Percentiles rank a stretch among this genome's conserved stretches.
Conservation (phyloP, 2,888 invertebrate genomes). For the Adelphocoris suturalis region DNA sequence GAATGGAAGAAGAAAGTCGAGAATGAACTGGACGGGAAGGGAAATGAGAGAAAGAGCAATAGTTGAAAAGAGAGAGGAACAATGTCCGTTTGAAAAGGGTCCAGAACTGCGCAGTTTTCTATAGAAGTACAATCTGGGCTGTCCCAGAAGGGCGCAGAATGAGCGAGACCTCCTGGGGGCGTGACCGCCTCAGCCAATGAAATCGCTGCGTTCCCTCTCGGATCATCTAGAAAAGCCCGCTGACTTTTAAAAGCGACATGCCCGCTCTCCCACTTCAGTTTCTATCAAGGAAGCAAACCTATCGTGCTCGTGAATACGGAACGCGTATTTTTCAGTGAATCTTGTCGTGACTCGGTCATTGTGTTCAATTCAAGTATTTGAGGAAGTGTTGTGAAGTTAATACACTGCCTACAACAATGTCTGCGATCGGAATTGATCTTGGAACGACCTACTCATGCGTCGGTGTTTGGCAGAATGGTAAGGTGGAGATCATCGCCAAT, state of each 20-base stretch:
- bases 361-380: no score
- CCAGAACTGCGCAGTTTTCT: no score
- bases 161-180: neutral
- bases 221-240: neutral
- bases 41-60: no score
- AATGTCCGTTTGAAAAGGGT: no score
- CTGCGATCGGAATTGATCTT: conserved; percentile 87
- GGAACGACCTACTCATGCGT: no score
- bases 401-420: conserved; percentile 77
- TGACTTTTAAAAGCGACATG: neutral
- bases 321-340: neutral
- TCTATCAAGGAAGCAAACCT: neutral
- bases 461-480: no score
- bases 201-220: neutral
- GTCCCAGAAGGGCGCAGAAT: neutral
- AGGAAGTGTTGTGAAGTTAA: neutral
- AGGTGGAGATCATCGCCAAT: no score
- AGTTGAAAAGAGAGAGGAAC: no score
- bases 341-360: neutral
- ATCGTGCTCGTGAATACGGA: neutral
- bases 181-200: neutral
- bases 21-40: no score
- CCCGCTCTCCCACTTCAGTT: neutral
- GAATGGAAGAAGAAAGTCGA: no score
- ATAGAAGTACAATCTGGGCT: no score